A percentile compares a stretch with the other conserved stretches of the same genome.
These are phyloP conservation scores for Megalops cyprinoides DNA, from an alignment of 2,797 vertebrate species.

Conservation along the genomic window DNA sequence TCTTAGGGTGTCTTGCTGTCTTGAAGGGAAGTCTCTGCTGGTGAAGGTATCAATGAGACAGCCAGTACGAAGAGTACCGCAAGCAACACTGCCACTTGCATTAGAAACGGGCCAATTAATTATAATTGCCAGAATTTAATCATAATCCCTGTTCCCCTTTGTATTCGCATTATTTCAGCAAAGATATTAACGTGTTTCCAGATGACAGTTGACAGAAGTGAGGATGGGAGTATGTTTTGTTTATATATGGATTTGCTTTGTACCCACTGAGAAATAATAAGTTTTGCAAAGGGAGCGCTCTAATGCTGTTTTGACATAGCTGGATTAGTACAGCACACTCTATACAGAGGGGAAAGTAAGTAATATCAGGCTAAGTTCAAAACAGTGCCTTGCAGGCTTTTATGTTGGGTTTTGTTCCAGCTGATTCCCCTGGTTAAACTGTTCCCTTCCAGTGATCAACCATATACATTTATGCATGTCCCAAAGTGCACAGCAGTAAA, in stretches of 20 bases:
- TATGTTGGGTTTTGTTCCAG: background rate
- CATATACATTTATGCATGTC: background rate
- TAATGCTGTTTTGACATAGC: background rate
- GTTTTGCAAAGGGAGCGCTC: background rate
- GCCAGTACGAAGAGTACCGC: background rate
- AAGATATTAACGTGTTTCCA: background rate
- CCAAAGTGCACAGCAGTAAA: background rate
- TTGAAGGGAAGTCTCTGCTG: too few relatives aligned
- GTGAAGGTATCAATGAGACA: too few relatives aligned
- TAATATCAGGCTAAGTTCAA: background rate
- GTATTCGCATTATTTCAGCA: background rate
- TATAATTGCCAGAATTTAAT: background rate
- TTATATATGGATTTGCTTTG: background rate
- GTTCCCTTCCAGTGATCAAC: background rate
- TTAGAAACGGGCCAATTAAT: background rate
- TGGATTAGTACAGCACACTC: constrained; percentile 1
- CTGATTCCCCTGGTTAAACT: background rate
- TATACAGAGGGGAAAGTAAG: background rate
- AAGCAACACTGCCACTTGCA: background rate
- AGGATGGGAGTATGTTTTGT: background rate
- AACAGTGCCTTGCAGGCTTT: background rate
- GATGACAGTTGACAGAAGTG: background rate
- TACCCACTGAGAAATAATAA: background rate
- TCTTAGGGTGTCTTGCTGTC: too few relatives aligned
- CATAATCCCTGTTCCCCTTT: background rate